These are phyloP conservation scores for Xanthorhoe designata DNA, from an alignment of 2,888 invertebrate genomes.

Conservation along the genomic window DNA sequence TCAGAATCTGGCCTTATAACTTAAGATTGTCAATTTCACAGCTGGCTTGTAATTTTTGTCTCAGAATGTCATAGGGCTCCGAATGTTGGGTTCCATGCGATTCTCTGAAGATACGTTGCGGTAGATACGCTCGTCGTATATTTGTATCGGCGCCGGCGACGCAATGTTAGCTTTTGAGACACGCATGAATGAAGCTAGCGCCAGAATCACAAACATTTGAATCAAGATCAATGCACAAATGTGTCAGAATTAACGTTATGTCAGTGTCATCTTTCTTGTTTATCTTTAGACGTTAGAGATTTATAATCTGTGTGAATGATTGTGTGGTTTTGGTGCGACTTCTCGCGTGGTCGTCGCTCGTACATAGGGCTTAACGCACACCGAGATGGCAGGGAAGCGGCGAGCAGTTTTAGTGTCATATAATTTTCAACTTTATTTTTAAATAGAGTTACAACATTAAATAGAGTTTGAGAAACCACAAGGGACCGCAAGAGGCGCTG, in stretches of 20 bases:
- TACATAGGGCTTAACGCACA: no score
- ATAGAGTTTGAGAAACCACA: no score
- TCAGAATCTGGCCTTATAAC: neutral
- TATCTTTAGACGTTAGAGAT: neutral
- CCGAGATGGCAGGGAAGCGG: no score
- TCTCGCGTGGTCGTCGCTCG: slow-evolving; percentile 52
- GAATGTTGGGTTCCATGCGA: neutral
- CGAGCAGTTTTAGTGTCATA: no score
- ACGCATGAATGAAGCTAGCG: neutral
- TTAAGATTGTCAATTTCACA: neutral
- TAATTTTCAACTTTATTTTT: no score
- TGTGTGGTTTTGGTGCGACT: neutral
- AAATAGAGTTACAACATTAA: no score
- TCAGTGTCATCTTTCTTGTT: neutral
- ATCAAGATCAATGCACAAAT: neutral
- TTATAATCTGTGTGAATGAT: neutral
- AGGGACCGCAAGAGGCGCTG: no score
- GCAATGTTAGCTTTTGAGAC: neutral
- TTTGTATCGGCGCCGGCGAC: neutral
- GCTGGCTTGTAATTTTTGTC: neutral
- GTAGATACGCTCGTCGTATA: neutral
- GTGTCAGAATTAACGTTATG: neutral
- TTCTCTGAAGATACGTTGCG: slow-evolving; percentile 9
- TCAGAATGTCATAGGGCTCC: neutral
- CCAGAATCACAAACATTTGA: neutral